Base-by-base conservation (phyloP, 92 coral and sea anemone species). In the Zoanthus solanderi region DNA sequence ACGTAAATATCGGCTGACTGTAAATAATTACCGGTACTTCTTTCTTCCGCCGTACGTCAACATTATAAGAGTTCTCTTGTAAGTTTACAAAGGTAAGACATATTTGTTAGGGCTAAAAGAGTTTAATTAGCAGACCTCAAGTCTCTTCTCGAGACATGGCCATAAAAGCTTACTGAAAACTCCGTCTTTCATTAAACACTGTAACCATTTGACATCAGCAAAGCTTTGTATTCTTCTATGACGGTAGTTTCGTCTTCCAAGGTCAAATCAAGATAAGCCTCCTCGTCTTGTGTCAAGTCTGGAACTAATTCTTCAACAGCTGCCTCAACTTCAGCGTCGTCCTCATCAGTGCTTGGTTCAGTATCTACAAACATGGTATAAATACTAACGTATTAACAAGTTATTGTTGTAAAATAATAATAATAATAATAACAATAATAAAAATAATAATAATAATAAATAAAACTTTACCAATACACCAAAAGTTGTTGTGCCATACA, bases 241-340 rank as follows among this genome's bases (percentile, higher is more conserved):
- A 94, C 90, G 45, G 90, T 61, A 5, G 97, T 91, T 68, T 94
- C 97, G 30, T 94, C 97, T 47, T 90, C 94, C 14, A 94, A 88
- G 13, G 97, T 90, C 28, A 94, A 71, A 66, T 94, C 97, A 18
- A 94, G 91, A 72, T 94, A 89, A 53, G 94, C 91, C 53, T 94
- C 97, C 29, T 91, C 94, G 53, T 79, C 91, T 34, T 72, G 69
- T 3, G 90, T 50, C 67, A 94, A 84, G 28, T 91, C 97, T 11
- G 93, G 93, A 10, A 88, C 91, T 68, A 94, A 87, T 84, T 94
- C 97, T 72, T 84, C 79, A 13, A 94, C 85, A 11, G 97, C 97
- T 47, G 84, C 79, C 84, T 94, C 90, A 14, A 90, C 57, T 61
- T 94, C 94, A 15, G 91, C 84, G 46, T 92, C 94, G 7, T 94